Conservation (phyloP, 2,797 vertebrate genomes). For the Synanceia verrucosa region DNA sequence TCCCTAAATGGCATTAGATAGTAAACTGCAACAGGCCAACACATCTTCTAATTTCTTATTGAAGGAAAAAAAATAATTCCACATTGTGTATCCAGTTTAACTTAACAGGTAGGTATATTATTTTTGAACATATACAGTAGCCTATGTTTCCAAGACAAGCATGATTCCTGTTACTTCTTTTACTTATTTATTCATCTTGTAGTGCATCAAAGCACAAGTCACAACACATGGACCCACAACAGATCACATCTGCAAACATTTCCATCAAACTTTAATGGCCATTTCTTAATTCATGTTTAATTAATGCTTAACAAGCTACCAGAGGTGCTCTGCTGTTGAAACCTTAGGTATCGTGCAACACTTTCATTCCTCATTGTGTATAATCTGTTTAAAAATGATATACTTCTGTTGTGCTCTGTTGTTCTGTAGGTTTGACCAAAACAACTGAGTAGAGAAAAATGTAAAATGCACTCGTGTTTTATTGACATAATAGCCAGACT, state of each 20-base stretch:
- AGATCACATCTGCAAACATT: neutral
- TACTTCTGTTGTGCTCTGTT: no score
- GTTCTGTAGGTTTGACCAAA: no score
- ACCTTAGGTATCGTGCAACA: neutral
- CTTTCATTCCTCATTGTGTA: neutral
- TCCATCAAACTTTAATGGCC: neutral
- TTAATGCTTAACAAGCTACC: neutral
- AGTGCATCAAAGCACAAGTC: neutral
- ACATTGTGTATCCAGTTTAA: no score
- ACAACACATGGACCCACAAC: neutral
- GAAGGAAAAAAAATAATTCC: neutral
- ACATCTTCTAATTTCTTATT: neutral
- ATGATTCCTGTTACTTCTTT: neutral
- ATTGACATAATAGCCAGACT: constrained; percentile 27
- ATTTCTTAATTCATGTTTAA: neutral
- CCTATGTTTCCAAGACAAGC: neutral
- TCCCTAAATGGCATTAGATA: neutral
- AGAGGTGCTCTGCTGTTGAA: neutral
- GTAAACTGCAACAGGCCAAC: neutral
- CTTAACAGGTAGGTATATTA: no score
- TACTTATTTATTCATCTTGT: neutral
- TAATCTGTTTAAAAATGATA: neutral
- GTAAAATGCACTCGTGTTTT: constrained; percentile 29
- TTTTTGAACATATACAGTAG: no score
- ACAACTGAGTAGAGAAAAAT: neutral